Percentiles rank a stretch among this genome's conserved stretches.
Evolutionary conservation across 2,797 vertebrate species (phyloP).

Genomic region (Hydrophis major): DNA sequence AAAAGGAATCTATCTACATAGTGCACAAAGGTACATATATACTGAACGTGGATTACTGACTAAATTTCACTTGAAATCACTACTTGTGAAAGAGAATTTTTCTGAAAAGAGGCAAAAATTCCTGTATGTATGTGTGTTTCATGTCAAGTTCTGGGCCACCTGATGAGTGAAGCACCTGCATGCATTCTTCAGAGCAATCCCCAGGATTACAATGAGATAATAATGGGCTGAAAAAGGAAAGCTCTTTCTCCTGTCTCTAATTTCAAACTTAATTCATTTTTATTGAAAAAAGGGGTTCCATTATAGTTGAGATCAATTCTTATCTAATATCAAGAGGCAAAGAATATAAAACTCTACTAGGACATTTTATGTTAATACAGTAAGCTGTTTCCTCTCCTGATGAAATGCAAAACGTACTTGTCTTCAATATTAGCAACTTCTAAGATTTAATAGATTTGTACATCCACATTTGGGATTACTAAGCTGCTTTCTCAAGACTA

Average conservation of each 20-base stretch:
- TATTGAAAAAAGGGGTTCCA: neutral
- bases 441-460: neutral
- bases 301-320: neutral
- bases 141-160: neutral
- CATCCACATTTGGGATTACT: neutral
- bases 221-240: neutral
- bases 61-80: neutral
- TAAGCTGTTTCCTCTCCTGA: neutral
- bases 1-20: neutral
- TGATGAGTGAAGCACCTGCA: neutral
- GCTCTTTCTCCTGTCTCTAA: neutral
- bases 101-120: neutral
- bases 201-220: neutral
- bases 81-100: neutral
- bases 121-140: neutral
- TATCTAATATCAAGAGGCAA: neutral
- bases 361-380: neutral
- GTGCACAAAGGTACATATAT: neutral
- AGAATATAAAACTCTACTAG: neutral
- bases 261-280: neutral
- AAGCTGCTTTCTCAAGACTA: neutral
- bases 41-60: neutral
- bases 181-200: neutral
- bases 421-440: neutral
- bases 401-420: neutral